Evolutionary conservation across 2,797 vertebrate genomes (phyloP).

Genomic region (Anguilla obscura): DNA sequence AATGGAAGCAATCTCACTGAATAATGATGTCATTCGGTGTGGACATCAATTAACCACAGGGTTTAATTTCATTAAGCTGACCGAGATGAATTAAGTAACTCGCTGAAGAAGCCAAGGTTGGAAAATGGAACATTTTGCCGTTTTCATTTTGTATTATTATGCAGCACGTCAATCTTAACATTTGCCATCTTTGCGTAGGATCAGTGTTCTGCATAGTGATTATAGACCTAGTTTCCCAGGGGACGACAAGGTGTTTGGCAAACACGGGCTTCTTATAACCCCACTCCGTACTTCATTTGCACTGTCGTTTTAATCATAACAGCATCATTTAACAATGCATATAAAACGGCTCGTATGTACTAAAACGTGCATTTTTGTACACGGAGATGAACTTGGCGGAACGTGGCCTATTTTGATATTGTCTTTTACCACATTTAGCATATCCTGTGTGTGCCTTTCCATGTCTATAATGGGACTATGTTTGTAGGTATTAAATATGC

Average conservation of each 20-base stretch:
- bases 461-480: neutral
- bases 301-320: conserved; percentile 44
- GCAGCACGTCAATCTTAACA: conserved; percentile 33
- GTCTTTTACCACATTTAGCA: conserved; percentile 12
- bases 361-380: conserved; percentile 19
- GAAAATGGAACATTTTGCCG: conserved; percentile 18
- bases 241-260: conserved; percentile 35
- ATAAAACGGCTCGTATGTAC: neutral
- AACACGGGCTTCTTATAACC: conserved; percentile 28
- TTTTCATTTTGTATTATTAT: conserved; percentile 32
- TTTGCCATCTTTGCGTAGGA: conserved; percentile 36
- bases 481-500: conserved; percentile 56
- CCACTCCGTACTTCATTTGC: conserved; percentile 31
- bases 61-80: conserved; percentile 27
- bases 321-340: conserved; percentile 25
- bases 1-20: conserved; percentile 13
- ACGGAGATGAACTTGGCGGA: conserved; percentile 15
- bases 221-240: conserved; percentile 32
- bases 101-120: conserved; percentile 27
- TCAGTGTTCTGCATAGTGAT: conserved; percentile 41
- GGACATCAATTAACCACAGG: conserved; percentile 19
- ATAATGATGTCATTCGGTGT: conserved; percentile 14
- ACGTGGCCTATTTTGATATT: neutral
- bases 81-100: conserved; percentile 31
- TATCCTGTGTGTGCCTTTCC: neutral